These are phyloP conservation scores for Chrysoperla carnea DNA, from an alignment of 1,140 invertebrate species.

Conservation along the genomic window DNA sequence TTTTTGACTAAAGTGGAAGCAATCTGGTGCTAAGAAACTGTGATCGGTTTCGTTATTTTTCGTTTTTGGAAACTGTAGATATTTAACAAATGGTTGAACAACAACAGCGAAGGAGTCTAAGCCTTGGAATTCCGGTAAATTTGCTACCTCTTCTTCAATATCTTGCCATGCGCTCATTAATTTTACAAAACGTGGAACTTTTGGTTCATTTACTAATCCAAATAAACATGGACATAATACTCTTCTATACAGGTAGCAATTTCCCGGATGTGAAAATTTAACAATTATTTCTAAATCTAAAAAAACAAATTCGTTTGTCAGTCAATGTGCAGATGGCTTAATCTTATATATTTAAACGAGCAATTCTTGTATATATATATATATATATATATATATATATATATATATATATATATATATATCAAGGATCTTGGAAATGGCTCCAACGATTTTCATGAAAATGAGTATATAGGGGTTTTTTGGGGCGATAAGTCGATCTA, in stretches of 20 bases:
- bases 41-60: slow-evolving; percentile 29
- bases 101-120: slow-evolving; percentile 26
- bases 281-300: slow-evolving; percentile 16
- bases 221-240: slow-evolving; percentile 3
- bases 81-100: slow-evolving; percentile 22
- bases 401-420: too few species aligned
- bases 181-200: slow-evolving; percentile 11
- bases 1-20: slow-evolving; percentile 52
- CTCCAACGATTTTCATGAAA: too few species aligned
- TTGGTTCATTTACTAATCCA: slow-evolving; percentile 12
- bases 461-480: too few species aligned
- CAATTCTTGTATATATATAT: too few species aligned
- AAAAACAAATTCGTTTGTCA: slow-evolving; percentile 7
- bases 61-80: background rate
- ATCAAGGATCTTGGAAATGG: too few species aligned
- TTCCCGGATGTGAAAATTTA: slow-evolving; percentile 11
- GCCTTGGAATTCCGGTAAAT: slow-evolving; percentile 15
- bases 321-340: too few species aligned
- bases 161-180: slow-evolving; percentile 22
- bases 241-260: background rate
- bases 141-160: slow-evolving; percentile 18
- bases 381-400: too few species aligned
- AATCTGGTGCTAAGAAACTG: slow-evolving; percentile 43
- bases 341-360: too few species aligned
- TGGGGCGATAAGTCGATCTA: too few species aligned